A percentile compares a stretch with the other conserved stretches of the same genome.
These are phyloP conservation scores for Theocolax elegans DNA, from an alignment of 1,140 invertebrate genomes.

Conservation along the genomic window DNA sequence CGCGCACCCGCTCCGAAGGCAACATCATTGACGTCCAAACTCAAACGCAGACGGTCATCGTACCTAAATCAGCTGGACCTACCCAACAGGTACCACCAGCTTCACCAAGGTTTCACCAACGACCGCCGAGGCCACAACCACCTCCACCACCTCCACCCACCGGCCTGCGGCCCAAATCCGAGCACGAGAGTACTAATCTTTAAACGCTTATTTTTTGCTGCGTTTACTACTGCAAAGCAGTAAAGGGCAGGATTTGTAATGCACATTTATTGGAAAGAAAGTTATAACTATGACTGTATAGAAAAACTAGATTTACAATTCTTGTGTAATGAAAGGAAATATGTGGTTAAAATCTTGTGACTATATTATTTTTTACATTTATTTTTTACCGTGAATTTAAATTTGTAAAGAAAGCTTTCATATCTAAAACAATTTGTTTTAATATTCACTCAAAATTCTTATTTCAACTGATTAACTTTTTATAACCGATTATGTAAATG, in stretches of 20 bases:
- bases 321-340: too few relatives aligned
- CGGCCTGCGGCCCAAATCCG: slow-evolving; percentile 52
- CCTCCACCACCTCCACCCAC: slow-evolving; percentile 64
- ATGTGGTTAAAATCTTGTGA: too few relatives aligned
- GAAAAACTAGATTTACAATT: too few relatives aligned
- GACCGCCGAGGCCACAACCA: slow-evolving; percentile 64
- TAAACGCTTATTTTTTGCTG: too few relatives aligned
- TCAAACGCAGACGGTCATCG: slow-evolving; percentile 55
- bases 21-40: slow-evolving; percentile 67
- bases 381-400: too few relatives aligned
- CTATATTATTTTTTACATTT: too few relatives aligned
- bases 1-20: slow-evolving; percentile 67
- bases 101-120: slow-evolving; percentile 60
- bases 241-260: neutral
- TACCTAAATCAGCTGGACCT: slow-evolving; percentile 47
- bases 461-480: too few relatives aligned
- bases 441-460: too few relatives aligned
- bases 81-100: slow-evolving; percentile 45
- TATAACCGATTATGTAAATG: too few relatives aligned
- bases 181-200: slow-evolving; percentile 67
- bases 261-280: neutral
- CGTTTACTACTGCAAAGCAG: neutral
- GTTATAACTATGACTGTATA: neutral
- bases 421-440: too few relatives aligned
- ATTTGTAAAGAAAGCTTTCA: too few relatives aligned